Conservation (phyloP, 2,113 vertebrate genomes). For the Saguinus midas region DNA sequence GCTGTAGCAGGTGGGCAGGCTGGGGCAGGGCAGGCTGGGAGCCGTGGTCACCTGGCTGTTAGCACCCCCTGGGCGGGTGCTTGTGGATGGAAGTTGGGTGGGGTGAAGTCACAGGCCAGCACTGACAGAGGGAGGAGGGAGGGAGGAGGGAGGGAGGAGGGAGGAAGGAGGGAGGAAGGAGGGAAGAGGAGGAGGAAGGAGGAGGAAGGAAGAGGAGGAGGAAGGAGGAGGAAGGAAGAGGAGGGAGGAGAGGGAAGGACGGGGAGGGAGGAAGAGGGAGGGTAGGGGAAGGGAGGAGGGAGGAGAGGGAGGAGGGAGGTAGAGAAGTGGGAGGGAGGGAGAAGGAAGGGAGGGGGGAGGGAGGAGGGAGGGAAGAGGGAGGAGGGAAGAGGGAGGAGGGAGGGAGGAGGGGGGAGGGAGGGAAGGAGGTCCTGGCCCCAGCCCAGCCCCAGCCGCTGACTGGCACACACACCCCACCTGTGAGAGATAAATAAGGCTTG, state of each 20-base stretch:
- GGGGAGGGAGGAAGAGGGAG: no score
- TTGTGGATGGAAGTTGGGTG: neutral
- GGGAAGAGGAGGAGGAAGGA: fast-evolving
- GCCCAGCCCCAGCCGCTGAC: neutral
- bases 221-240: fast-evolving
- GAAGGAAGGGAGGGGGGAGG: no score
- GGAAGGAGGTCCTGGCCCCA: neutral
- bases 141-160: no score
- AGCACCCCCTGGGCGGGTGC: neutral
- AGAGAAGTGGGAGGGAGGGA: no score
- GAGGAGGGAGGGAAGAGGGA: no score
- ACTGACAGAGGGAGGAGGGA: neutral
- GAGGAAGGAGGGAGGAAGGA: no score
- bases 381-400: fast-evolving
- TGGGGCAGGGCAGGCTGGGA: no score
- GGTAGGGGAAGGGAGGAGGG: no score
- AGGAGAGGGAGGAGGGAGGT: no score
- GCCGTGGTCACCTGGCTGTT: neutral
- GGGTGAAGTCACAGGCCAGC: neutral
- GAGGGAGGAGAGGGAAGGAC: no score
- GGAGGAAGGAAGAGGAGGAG: fast-evolving
- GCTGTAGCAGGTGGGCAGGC: neutral
- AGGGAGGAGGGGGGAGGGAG: no score
- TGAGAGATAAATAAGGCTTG: neutral
- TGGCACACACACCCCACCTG: neutral